Evolutionary conservation across 2,113 vertebrate species (phyloP), one percentile per base, ranked within the genome.

Genomic region (Salvator merianae): DNA sequence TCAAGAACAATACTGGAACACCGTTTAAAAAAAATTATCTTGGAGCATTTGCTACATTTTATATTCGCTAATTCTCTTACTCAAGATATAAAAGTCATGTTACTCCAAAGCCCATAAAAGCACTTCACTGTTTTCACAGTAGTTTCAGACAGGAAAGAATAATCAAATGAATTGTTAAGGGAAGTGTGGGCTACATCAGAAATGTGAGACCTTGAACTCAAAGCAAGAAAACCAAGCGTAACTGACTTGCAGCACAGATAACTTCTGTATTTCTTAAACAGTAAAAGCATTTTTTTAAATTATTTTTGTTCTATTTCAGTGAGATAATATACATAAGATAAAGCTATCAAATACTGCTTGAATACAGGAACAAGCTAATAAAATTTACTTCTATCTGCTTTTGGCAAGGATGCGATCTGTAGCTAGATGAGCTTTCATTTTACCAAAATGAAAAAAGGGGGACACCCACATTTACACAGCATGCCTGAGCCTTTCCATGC

Each of bases 381-480:
- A 79, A 89, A 83, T 86, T 88, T 40, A 69, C 73, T 83, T 65
- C 40, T 62, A 70, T 73, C 77, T 87, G 83, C 65, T 82, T 84
- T 75, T 87, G 83, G 87, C 76, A 85, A 93, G 93, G 91, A 95
- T 94, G 93, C 95, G 95, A 95, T 93, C 91, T 95, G 94, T 89
- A 95, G 96, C 93, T 93, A 74, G 59, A 86, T 77, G 83, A 89
- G 16, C 34, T 78, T 70, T 86, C 86, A 87, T 88, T 91, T 93
- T 80, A 76, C 88, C 91, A 82, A 93, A 87, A 62, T 80, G 79
- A 59, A 55, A 55, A 59, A 18, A 20, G 2, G 5, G 55, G 55
- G 55, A 55, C 55, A 59, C 55, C 4, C 84, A 87, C 18, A 32
- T 87, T 90, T 88, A 90, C 69, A 81, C 3, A 72, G 78, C 75